Evolutionary conservation across 2,797 vertebrate species (phyloP).

Genomic region (Coccyzus lansbergi): DNA sequence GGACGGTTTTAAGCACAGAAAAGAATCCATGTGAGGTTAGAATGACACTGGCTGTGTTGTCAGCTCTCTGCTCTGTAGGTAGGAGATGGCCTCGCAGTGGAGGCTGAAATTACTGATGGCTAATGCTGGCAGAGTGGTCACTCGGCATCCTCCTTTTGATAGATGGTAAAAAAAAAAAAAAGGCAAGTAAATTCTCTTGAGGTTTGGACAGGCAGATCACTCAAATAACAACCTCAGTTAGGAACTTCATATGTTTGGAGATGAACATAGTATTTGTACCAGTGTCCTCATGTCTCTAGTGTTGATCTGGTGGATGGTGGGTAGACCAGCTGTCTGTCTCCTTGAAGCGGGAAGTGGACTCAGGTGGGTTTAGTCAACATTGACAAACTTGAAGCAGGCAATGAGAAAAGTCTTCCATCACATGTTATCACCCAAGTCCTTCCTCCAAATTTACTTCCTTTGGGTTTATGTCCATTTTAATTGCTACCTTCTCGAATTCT

Average conservation of each 20-base stretch:
- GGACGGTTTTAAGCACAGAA: background rate
- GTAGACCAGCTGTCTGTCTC: background rate
- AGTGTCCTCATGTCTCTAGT: background rate
- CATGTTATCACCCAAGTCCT: background rate
- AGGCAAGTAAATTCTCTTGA: background rate
- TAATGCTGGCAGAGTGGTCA: background rate
- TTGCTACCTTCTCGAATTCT: background rate
- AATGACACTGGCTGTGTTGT: background rate
- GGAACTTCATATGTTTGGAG: background rate
- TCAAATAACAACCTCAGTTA: background rate
- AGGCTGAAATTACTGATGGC: background rate
- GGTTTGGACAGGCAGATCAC: background rate
- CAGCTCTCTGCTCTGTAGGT: background rate
- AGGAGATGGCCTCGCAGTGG: background rate
- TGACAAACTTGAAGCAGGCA: background rate
- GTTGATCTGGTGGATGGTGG: background rate
- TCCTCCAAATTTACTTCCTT: background rate
- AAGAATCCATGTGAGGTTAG: background rate
- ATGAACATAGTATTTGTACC: background rate
- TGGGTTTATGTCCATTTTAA: background rate
- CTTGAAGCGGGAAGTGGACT: background rate
- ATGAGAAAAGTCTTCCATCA: background rate
- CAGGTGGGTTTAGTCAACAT: background rate
- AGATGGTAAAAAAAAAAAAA: background rate
- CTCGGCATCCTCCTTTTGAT: background rate